Percentiles rank a stretch among this genome's conserved stretches.
phyloP scores from a whole-genome alignment of 37 sponge, comb jelly and placozoan genomes.

The Chondrosia reniformis region DNA sequence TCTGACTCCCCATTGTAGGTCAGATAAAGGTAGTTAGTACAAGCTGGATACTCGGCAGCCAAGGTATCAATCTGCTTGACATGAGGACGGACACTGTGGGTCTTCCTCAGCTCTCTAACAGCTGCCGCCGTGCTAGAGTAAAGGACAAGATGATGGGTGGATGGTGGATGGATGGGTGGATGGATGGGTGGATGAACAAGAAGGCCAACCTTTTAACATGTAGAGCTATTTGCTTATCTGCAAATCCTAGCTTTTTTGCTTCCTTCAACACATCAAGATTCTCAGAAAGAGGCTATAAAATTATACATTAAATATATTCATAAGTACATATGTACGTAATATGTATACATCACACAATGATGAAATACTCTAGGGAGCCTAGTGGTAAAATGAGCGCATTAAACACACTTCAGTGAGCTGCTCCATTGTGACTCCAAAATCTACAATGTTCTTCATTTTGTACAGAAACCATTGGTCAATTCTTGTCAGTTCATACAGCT shows the following conservation, averaged over 20 bases:
- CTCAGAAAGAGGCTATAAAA: slow-evolving; percentile 1
- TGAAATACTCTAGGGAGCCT: slow-evolving; percentile 32
- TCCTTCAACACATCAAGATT: slow-evolving; percentile 51
- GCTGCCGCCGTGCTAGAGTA: slow-evolving; percentile 56
- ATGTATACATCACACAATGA: background rate
- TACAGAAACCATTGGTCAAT: slow-evolving; percentile 96
- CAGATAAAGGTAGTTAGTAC: slow-evolving; percentile 96
- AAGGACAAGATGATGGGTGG: background rate
- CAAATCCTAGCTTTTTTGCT: slow-evolving; percentile 92
- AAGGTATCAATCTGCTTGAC: slow-evolving; percentile 98
- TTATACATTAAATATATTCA: background rate
- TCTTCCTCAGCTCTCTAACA: slow-evolving; percentile 61
- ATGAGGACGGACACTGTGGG: slow-evolving; percentile 59
- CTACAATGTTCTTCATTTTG: slow-evolving; percentile 86
- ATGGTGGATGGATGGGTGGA: background rate
- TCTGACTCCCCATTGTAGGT: slow-evolving; percentile 90
- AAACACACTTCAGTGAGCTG: slow-evolving; percentile 50
- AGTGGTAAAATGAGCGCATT: background rate
- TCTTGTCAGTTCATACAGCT: slow-evolving; percentile 72
- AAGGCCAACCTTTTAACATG: slow-evolving; percentile 36
- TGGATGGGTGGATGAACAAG: background rate
- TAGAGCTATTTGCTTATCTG: slow-evolving; percentile 92
- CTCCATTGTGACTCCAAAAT: slow-evolving; percentile 38
- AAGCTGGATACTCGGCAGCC: slow-evolving; percentile 96
- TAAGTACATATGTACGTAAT: slow-evolving; percentile 15